Evolutionary conservation across 2,113 vertebrate species (phyloP).

Genomic region (Coracopsis vasa): DNA sequence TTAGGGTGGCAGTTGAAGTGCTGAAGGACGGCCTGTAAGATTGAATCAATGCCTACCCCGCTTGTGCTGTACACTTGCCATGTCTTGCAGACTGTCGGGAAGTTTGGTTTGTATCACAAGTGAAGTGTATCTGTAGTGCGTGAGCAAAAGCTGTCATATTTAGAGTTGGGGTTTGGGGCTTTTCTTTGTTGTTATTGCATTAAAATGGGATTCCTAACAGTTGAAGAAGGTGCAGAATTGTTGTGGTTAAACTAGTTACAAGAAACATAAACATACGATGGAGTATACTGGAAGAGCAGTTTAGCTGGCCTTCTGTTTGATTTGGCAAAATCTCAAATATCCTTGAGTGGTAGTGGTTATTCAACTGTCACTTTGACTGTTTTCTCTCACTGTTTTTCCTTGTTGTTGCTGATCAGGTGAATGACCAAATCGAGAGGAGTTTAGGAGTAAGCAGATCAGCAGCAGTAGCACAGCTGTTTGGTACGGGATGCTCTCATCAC

Average conservation of each 20-base stretch:
- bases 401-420: neutral
- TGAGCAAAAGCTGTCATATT: neutral
- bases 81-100: neutral
- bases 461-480: neutral
- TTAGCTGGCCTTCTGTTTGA: neutral
- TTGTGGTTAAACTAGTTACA: neutral
- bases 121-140: neutral
- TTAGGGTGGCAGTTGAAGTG: neutral
- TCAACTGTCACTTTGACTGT: neutral
- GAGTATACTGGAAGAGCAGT: neutral
- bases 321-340: neutral
- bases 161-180: neutral
- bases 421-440: neutral
- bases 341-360: neutral
- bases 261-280: neutral
- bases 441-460: neutral
- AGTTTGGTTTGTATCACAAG: neutral
- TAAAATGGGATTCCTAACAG: neutral
- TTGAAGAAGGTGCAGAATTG: neutral
- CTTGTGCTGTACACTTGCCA: rapidly evolving
- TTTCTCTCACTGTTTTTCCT: neutral
- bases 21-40: neutral
- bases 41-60: neutral
- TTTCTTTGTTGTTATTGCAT: neutral
- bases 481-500: neutral